Base-by-base conservation (phyloP, 2,888 invertebrate species). In the Timema cristinae region DNA sequence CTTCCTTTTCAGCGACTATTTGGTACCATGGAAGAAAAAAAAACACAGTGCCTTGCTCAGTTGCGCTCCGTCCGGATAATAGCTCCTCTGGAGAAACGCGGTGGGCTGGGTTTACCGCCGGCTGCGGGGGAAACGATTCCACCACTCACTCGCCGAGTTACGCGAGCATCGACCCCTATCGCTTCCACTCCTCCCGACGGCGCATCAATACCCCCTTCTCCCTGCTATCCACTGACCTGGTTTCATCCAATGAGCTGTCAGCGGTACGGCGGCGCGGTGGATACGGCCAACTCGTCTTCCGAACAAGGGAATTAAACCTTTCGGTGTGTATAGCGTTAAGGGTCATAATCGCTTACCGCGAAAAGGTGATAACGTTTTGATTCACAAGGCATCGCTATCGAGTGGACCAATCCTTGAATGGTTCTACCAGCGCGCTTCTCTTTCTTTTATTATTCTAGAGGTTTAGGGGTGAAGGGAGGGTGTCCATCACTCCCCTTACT, bases 351-450 rank as follows among this genome's bases (percentile, higher is more conserved):
- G 32, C 32, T 32, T 32, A 32, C 32, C 32, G 32, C 32, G 32
- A 32, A 32, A 32, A 16, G 32, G 59, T n/a, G n/a, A 70, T 15
- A 70, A 16, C 70, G 70, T 70, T 69, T 69, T 15, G 70, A 61
- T 70, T 61, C 51, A 61, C 52, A 47, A 56, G 68, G 50, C n/a
- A 50, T 61, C 10, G 32, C 32, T 32, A 32, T 32, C 32, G 32
- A 32, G 63, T 50, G 66, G 67, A 69, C 72, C 72, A 72, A 72
- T 72, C 72, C 69, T 66, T 67, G 69, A 52, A 67, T 68, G 68
- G 68, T 56, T 32, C 32, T 32, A 56, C 32, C 51, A 32, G 67
- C 48, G 67, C 48, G 32, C 32, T 32, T 32, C 32, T 32, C 32
- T 32, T 32, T 32, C 32, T 32, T 32, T 32, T 32, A 32, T 32